A percentile compares a stretch with the other conserved stretches of the same genome.
Evolutionary conservation across 1,140 invertebrate genomes (phyloP).

Genomic region (Pachyrhynchus sulphureomaculatus): DNA sequence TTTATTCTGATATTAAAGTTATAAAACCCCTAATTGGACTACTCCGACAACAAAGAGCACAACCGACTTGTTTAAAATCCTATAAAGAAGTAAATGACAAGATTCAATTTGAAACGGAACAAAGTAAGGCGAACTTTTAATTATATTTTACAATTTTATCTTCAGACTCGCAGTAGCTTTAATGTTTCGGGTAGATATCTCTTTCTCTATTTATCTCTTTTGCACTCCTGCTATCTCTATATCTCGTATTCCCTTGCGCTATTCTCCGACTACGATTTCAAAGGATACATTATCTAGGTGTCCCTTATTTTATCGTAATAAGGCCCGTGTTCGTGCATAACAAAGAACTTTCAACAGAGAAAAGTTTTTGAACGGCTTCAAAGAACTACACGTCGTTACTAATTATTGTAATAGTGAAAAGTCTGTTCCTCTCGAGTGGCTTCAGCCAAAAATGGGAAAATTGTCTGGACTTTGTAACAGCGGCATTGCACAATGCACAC

Average conservation of each 20-base stretch:
- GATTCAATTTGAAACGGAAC: constrained; percentile 2
- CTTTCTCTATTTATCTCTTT: not conserved
- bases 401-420: too few relatives aligned
- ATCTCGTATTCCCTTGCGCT: not conserved
- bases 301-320: not conserved
- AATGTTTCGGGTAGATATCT: not conserved
- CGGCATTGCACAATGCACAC: too few relatives aligned
- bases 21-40: too few relatives aligned
- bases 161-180: not conserved
- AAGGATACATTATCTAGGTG: not conserved
- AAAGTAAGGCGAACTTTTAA: constrained; percentile 9
- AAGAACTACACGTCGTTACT: too few relatives aligned
- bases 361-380: not conserved
- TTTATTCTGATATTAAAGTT: too few relatives aligned
- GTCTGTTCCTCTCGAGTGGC: too few relatives aligned
- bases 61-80: not conserved
- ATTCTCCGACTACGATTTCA: not conserved
- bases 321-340: not conserved
- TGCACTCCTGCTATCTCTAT: too few relatives aligned
- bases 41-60: not conserved
- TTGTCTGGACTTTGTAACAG: too few relatives aligned
- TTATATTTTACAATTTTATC: constrained; percentile 6
- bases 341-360: not conserved
- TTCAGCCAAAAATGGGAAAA: too few relatives aligned
- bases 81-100: not conserved